phyloP scores from a whole-genome alignment of 2,888 invertebrate species.

The Folsomia manolachei region DNA sequence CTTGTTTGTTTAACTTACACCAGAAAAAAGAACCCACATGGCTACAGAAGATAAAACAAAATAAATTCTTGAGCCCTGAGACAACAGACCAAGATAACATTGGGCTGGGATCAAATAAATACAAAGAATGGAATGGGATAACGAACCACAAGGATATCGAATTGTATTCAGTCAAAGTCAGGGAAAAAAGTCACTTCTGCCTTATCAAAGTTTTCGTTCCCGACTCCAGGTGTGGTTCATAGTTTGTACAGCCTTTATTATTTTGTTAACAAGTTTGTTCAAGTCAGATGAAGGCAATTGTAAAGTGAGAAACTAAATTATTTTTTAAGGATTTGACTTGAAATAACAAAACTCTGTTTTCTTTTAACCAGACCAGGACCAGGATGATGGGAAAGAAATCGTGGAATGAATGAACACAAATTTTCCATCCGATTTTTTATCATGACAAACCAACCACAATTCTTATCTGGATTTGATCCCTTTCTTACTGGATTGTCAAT shows the following conservation, averaged over 20 bases:
- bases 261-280: conserved; percentile 23
- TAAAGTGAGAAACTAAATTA: neutral
- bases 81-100: no score
- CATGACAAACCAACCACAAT: no score
- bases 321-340: neutral
- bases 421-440: no score
- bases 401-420: no score
- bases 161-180: neutral
- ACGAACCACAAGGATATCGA: conserved; percentile 2
- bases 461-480: no score
- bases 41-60: neutral
- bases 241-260: neutral
- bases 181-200: no score
- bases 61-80: neutral
- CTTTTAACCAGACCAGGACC: no score
- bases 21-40: neutral
- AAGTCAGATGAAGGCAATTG: neutral
- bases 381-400: no score
- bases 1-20: neutral
- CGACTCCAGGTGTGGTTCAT: conserved; percentile 19
- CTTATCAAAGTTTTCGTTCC: no score
- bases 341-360: no score
- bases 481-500: neutral
- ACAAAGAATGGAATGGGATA: no score
- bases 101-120: no score